A percentile compares a stretch with the other conserved stretches of the same genome.
Evolutionary conservation across 2,113 vertebrate species (phyloP).

Genomic region (Albula goreensis): DNA sequence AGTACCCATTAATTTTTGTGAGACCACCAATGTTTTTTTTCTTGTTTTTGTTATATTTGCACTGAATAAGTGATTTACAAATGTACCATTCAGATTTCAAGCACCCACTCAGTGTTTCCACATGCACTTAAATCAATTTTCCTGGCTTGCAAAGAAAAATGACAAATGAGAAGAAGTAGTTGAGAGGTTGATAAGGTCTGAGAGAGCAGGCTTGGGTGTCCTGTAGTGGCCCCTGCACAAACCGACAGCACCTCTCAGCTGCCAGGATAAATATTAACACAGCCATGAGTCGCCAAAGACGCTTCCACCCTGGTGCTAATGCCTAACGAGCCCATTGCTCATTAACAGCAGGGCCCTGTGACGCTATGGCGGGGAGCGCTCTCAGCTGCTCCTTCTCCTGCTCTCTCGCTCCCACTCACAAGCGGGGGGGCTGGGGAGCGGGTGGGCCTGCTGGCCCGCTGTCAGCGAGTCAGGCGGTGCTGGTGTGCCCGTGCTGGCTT

Average conservation of each 20-base stretch:
- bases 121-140: neutral
- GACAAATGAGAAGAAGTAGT: neutral
- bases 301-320: neutral
- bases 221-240: neutral
- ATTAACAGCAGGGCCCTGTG: constrained; percentile 7
- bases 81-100: neutral
- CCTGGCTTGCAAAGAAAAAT: neutral
- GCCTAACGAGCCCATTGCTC: constrained; percentile 16
- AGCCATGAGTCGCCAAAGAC: neutral
- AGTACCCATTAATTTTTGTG: neutral
- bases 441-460: neutral
- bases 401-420: neutral
- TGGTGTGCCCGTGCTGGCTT: neutral
- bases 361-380: neutral
- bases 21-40: neutral
- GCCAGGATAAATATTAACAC: constrained; percentile 18
- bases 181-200: neutral
- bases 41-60: neutral
- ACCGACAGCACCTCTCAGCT: neutral
- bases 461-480: neutral
- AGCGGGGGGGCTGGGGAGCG: neutral
- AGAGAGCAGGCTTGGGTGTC: neutral
- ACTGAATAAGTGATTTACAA: neutral
- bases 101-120: neutral
- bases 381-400: neutral